A percentile compares a stretch with the other conserved stretches of the same genome.
Conservation (phyloP, 2,888 invertebrate species). For the Hypsopygia costalis region DNA sequence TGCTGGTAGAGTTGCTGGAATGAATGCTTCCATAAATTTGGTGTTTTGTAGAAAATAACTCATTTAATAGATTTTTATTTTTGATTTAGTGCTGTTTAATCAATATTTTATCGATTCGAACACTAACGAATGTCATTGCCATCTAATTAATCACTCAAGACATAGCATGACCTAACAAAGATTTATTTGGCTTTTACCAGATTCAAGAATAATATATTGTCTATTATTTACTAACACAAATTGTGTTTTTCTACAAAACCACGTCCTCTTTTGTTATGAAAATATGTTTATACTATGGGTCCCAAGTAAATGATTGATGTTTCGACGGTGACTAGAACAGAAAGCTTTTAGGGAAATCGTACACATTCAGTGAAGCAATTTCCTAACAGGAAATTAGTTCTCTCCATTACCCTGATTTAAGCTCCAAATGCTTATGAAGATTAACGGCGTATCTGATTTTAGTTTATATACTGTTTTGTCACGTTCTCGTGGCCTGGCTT, state of each 20-base stretch:
- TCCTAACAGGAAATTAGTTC: slow-evolving; percentile 71
- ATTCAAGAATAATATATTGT: background rate
- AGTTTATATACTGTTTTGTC: background rate
- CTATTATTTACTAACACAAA: background rate
- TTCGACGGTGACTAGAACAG: slow-evolving; percentile 14
- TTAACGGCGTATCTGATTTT: slow-evolving; percentile 11
- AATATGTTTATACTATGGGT: slow-evolving; percentile 30
- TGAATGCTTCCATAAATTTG: background rate
- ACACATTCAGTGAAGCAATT: slow-evolving; percentile 57
- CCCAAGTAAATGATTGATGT: slow-evolving; percentile 20
- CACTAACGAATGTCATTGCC: no score
- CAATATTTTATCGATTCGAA: no score
- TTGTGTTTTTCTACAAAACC: slow-evolving; percentile 23
- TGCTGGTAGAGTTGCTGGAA: slow-evolving; percentile 10
- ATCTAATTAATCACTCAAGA: no score
- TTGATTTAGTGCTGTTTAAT: no score
- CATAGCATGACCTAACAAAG: no score
- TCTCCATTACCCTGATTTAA: slow-evolving; percentile 33
- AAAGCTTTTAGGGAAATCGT: slow-evolving; percentile 41
- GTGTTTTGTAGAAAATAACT: no score
- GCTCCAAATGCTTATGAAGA: slow-evolving; percentile 20
- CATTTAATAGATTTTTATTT: no score
- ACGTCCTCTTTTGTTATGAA: slow-evolving; percentile 41
- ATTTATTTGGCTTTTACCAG: no score
- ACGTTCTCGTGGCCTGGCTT: no score